Evolutionary conservation across 1,140 invertebrate species (phyloP).

Genomic region (Drosophila trapezifrons): DNA sequence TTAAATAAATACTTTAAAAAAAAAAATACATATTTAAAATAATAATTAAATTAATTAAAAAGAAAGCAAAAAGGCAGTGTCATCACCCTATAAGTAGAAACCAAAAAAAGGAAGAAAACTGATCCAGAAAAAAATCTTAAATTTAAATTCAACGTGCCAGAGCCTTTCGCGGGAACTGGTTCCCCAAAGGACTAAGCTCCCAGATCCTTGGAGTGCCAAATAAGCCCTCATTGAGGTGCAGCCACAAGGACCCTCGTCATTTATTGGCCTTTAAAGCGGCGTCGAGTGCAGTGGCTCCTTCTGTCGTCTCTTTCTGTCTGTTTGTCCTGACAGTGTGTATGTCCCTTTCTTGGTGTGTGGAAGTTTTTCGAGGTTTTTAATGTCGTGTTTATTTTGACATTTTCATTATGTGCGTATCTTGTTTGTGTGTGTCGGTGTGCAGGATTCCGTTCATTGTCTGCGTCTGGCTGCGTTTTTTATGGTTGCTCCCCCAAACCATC

Average conservation of each 20-base stretch:
- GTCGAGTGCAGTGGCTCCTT: conserved; percentile 67
- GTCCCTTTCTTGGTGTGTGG: conserved; percentile 29
- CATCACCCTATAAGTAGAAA: background rate
- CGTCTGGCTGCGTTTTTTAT: conserved; percentile 63
- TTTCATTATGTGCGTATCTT: conserved; percentile 74
- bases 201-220: conserved; percentile 40
- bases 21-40: background rate
- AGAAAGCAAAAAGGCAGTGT: background rate
- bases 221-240: conserved; percentile 51
- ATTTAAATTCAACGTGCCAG: background rate
- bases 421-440: conserved; percentile 34
- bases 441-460: conserved; percentile 55
- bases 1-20: background rate
- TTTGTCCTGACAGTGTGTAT: conserved; percentile 4
- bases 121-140: background rate
- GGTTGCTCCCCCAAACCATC: conserved; percentile 25
- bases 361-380: conserved; percentile 66
- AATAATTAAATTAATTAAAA: background rate
- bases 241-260: conserved; percentile 60
- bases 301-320: conserved; percentile 30
- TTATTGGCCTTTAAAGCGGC: conserved; percentile 77
- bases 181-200: conserved; percentile 2
- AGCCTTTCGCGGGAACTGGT: conserved; percentile 8
- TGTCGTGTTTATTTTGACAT: conserved; percentile 83
- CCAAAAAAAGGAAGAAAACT: background rate